A percentile compares a stretch with the other conserved stretches of the same genome.
phyloP scores from a whole-genome alignment of 2,113 vertebrate species.

The Lipophrys pholis region DNA sequence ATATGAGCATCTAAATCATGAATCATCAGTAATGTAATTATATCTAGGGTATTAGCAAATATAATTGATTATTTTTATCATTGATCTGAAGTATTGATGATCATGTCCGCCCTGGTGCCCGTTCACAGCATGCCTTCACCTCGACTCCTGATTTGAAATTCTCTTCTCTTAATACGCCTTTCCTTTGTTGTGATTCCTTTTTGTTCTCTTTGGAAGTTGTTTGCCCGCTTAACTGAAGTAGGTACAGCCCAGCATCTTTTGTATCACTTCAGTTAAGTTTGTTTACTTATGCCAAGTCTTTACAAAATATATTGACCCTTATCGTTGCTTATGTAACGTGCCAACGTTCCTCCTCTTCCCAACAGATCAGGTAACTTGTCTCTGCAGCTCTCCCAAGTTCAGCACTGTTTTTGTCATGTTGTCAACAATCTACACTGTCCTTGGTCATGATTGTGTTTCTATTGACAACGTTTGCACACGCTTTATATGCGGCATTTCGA shows the following conservation, averaged over 20 bases:
- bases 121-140: slow-evolving; percentile 55
- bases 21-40: slow-evolving; percentile 9
- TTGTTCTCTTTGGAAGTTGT: slow-evolving; percentile 21
- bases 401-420: too few relatives aligned
- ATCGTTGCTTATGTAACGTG: too few relatives aligned
- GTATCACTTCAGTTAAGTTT: not conserved
- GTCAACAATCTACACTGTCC: too few relatives aligned
- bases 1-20: slow-evolving; percentile 5
- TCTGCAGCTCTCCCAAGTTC: too few relatives aligned
- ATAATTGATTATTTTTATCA: slow-evolving; percentile 43
- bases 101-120: slow-evolving; percentile 31
- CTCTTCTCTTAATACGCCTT: slow-evolving; percentile 13
- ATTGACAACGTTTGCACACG: too few relatives aligned
- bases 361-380: too few relatives aligned
- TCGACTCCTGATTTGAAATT: slow-evolving; percentile 22
- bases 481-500: too few relatives aligned
- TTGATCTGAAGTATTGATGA: slow-evolving; percentile 35
- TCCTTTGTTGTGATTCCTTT: slow-evolving; percentile 16
- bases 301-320: too few relatives aligned
- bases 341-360: too few relatives aligned
- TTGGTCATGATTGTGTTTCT: too few relatives aligned
- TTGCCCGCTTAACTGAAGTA: slow-evolving; percentile 1
- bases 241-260: not conserved
- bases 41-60: slow-evolving; percentile 67
- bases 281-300: not conserved